A percentile compares a stretch with the other conserved stretches of the same genome.
These are phyloP conservation scores for Oplegnathus fasciatus DNA, from an alignment of 2,113 vertebrate genomes.

Conservation along the genomic window DNA sequence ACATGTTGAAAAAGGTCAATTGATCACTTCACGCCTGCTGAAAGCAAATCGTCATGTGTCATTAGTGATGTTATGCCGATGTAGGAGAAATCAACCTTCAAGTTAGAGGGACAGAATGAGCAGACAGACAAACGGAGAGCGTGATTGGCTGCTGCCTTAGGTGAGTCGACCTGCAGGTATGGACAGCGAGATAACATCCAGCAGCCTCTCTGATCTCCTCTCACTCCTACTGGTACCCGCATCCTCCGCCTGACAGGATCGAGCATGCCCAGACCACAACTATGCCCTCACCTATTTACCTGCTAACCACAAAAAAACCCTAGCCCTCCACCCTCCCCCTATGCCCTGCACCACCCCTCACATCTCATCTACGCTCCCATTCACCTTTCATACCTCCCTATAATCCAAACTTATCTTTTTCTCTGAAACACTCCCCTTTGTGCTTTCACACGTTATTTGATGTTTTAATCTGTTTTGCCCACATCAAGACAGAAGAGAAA, in stretches of 20 bases:
- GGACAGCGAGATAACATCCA: conserved; percentile 74
- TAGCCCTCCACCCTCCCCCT: background rate
- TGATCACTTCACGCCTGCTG: background rate
- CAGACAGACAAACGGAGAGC: conserved; percentile 20
- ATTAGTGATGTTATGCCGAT: background rate
- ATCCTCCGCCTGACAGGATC: conserved; percentile 73
- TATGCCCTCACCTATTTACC: conserved; percentile 70
- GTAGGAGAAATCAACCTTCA: background rate
- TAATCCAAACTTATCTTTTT: conserved; percentile 26
- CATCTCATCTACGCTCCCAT: background rate
- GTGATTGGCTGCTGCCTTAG: conserved; percentile 63
- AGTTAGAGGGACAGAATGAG: background rate
- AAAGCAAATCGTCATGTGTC: background rate
- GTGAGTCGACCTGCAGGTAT: conserved; percentile 65
- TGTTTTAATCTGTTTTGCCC: conserved; percentile 31
- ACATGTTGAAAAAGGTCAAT: background rate
- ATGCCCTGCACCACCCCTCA: conserved; percentile 18
- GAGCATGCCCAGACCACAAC: conserved; percentile 74
- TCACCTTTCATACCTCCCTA: conserved; percentile 37
- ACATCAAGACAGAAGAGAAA: conserved; percentile 1
- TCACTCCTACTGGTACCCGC: conserved; percentile 75
- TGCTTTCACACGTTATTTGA: conserved; percentile 19
- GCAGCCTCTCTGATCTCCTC: conserved; percentile 67
- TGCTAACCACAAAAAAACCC: conserved; percentile 34
- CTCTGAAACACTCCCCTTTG: background rate